phyloP scores from a whole-genome alignment of 2,113 vertebrate species.

The Saccopteryx leptura region DNA sequence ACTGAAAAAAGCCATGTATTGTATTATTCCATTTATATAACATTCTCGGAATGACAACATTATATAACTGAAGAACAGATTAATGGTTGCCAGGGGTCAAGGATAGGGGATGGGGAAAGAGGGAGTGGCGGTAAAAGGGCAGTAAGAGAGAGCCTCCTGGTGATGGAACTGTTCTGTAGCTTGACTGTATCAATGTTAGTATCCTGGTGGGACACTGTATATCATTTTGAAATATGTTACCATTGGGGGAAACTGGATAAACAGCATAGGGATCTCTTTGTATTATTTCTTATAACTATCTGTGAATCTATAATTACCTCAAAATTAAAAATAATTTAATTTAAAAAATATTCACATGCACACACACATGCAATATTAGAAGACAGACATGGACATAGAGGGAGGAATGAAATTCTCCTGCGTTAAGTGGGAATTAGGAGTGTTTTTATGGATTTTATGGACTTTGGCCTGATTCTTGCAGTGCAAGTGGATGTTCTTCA shows the following conservation, averaged over 20 bases:
- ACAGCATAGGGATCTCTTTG: not conserved
- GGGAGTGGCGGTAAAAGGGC: not conserved
- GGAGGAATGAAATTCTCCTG: not conserved
- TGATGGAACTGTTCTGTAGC: not conserved
- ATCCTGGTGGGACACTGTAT: not conserved
- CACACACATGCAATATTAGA: not conserved
- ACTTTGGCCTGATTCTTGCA: not conserved
- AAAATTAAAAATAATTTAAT: slow-evolving; percentile 12
- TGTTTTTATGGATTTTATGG: not conserved
- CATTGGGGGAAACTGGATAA: not conserved
- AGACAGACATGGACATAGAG: not conserved
- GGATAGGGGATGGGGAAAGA: too few species aligned
- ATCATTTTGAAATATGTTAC: slow-evolving; percentile 1
- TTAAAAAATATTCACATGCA: slow-evolving; percentile 8
- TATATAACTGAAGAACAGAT: not conserved
- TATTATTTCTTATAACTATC: not conserved
- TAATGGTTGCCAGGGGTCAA: not conserved
- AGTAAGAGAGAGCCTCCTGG: not conserved
- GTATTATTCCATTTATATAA: not conserved
- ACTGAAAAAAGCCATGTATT: not conserved
- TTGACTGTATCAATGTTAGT: not conserved
- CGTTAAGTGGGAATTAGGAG: not conserved
- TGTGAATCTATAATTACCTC: not conserved
- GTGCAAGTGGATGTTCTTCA: not conserved
- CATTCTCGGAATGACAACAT: not conserved